Evolutionary conservation across 2,888 invertebrate species (phyloP), one percentile per base, ranked within the genome.

Genomic region (Alentia gelatinosa): DNA sequence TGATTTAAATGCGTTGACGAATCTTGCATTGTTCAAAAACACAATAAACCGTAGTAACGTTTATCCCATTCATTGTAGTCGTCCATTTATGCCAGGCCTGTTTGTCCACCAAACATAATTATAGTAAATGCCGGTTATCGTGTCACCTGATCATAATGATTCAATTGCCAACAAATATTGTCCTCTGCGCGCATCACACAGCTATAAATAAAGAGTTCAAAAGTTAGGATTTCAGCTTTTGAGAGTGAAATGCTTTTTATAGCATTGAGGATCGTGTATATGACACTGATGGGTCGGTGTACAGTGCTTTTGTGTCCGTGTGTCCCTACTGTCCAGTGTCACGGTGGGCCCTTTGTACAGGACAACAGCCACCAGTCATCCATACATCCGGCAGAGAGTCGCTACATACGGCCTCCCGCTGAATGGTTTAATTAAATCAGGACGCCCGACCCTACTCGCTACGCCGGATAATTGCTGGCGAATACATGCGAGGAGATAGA

Each of bases 341-440:
- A n/a, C 19, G n/a, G 19, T 56, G 56, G 19, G 56, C n/a, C 5
- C 9, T 3, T 4, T 3, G 5, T n/a, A 56, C 56, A 56, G n/a
- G 3, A 56, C 23, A n/a, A n/a, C 56, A 56, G 56, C 23, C 23
- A 19, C 56, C 19, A 12, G 9, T 42, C 15, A 12, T 42, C 7
- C 15, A 42, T 42, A 42, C 47, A 56, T 56, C 79, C 23, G 79
- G 1, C 79, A 23, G 37, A 19, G 39, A 79, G n/a, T 79, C 35
- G 37, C 23, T 9, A 79, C 79, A 63, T 79, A 35, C 39, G 19
- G 79, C 37, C 79, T 35, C 35, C 23, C 74, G 74, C 30, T 79
- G 79, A 79, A 79, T 79, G 37, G 19, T 79, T 79, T 79, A 79
- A 79, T 79, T 79, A 79, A 79, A 79, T 79, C 79, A 79, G 39